These are phyloP conservation scores for Cacoxenus indagator DNA, from an alignment of 2,888 invertebrate genomes.

Conservation along the genomic window DNA sequence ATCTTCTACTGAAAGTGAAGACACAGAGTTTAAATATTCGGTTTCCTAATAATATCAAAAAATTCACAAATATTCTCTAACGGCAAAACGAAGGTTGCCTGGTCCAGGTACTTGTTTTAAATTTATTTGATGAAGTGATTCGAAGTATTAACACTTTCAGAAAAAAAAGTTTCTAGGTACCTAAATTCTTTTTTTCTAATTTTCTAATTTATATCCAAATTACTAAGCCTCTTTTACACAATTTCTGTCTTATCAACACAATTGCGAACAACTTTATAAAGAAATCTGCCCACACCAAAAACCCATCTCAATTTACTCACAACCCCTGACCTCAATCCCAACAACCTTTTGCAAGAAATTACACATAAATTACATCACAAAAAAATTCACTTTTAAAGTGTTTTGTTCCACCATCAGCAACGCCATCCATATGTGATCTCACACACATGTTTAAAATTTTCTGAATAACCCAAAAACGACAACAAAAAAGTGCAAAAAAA, in stretches of 20 bases:
- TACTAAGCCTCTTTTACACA: background rate
- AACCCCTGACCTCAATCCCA: background rate
- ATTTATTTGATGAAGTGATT: too few relatives aligned
- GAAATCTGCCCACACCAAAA: background rate
- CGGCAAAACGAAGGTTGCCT: too few relatives aligned
- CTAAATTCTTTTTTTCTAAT: too few relatives aligned
- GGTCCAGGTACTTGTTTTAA: too few relatives aligned
- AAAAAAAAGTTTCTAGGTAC: too few relatives aligned
- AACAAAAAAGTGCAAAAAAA: too few relatives aligned
- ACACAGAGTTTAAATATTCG: too few relatives aligned
- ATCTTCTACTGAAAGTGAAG: too few relatives aligned
- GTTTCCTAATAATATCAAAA: too few relatives aligned
- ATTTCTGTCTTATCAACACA: background rate
- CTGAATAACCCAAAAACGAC: slow-evolving; percentile 23
- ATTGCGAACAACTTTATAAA: background rate
- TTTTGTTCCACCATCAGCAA: slow-evolving; percentile 33
- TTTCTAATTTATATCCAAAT: too few relatives aligned
- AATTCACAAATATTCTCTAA: too few relatives aligned
- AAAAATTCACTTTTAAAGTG: slow-evolving; percentile 60
- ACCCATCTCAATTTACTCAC: background rate
- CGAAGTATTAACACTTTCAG: too few relatives aligned
- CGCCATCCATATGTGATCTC: slow-evolving; percentile 45
- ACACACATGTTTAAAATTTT: slow-evolving; percentile 56
- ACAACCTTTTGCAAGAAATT: slow-evolving; percentile 12
- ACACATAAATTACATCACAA: slow-evolving; percentile 25